Conservation (phyloP, 1,140 invertebrate species). For the Drosophila paulistorum region DNA sequence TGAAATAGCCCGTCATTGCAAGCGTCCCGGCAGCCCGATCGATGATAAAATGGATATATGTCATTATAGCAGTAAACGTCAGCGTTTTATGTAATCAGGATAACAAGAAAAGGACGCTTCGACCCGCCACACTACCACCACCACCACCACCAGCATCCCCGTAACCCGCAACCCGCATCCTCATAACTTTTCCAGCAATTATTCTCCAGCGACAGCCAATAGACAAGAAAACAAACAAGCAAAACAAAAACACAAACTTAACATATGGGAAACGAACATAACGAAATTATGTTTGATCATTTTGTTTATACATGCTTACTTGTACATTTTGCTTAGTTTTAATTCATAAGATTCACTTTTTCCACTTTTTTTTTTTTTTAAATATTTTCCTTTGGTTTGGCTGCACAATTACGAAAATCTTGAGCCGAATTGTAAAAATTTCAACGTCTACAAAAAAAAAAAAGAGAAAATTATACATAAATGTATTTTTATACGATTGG, state of each 20-base stretch:
- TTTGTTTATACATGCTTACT: constrained; percentile 2
- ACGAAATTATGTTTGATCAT: constrained; percentile 12
- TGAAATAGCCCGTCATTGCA: constrained; percentile 90
- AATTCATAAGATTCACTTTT: not conserved
- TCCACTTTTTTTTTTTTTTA: not conserved
- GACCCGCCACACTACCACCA: constrained; percentile 17
- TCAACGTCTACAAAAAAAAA: too few species aligned
- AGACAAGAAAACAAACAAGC: constrained; percentile 35
- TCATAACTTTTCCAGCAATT: not conserved
- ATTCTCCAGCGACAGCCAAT: constrained; percentile 12
- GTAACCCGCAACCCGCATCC: not conserved
- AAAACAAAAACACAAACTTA: constrained; percentile 25
- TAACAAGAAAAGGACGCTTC: constrained; percentile 10
- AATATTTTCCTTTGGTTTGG: not conserved
- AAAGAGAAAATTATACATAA: too few species aligned
- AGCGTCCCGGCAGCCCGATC: constrained; percentile 86
- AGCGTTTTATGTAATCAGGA: constrained; percentile 84
- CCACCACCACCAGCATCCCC: constrained; percentile 12
- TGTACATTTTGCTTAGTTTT: constrained; percentile 5
- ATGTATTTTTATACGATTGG: too few species aligned
- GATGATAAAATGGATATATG: constrained; percentile 85
- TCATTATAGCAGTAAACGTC: constrained; percentile 84
- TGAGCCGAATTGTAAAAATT: not conserved
- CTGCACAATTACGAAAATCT: constrained; percentile 1
- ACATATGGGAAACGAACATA: not conserved